Base-by-base conservation (phyloP, 1,140 invertebrate genomes). In the Ceratosolen solmsi region DNA sequence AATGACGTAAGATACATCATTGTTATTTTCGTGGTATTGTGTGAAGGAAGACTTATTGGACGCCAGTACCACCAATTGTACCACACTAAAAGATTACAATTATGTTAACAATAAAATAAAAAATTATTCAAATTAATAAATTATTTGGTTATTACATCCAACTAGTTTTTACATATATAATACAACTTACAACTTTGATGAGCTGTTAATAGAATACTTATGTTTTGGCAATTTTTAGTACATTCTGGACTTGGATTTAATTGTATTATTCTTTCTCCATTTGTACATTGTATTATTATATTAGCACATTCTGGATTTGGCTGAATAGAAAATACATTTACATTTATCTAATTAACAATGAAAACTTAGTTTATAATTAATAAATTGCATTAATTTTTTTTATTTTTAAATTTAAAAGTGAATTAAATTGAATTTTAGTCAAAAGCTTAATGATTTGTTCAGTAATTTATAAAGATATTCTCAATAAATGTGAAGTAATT, bases 31-130 rank as follows among this genome's bases (percentile, higher is more conserved):
- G 94, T 93, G 81, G 92, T 89, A 85, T 92, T 92, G 27, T 89
- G 85, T 74, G 93, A 91, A 72, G 94, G 93, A 86, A 94, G 90
- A 86, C 95, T 94, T 27, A 93, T 86, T 71, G 95, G 95, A 87
- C 94, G 92, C 95, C 95, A 96, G 86, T 96, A 96, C 94, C 95
- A 96, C 95, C 95, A 96, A 88, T 96, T 96, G 86, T 96, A 96
- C 93, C 94, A 96, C 84, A 96, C 95, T 96, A 90, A 84, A 94
- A 94, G 79, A 82, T 78, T 81, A 86, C 25, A 78, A 65, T 46
- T 65, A 68, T n/a, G 0, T 51, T 68, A 78, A 30, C 0, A 54
- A 56, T 46, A 68, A 54, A 38, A 70, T 41, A 84, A 82, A 75
- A 79, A 82, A 22, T 54, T 54, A 20, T 15, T 54, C 3, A 46